phyloP scores from a whole-genome alignment of 2,113 vertebrate genomes.

The Isurus oxyrinchus region DNA sequence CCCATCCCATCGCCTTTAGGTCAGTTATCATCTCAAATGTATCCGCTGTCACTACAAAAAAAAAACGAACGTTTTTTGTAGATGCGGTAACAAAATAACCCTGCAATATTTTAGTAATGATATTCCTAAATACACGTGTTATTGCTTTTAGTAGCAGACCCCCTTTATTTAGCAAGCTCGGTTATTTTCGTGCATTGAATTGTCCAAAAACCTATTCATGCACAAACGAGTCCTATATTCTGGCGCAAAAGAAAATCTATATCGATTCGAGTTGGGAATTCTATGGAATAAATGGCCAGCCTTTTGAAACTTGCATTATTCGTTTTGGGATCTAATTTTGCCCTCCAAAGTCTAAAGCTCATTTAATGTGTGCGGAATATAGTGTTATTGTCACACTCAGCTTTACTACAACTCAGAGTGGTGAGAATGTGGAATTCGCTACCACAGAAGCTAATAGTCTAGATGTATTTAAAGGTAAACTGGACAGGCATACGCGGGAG shows the following conservation, averaged over 20 bases:
- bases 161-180: background rate
- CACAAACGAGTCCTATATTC: background rate
- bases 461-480: background rate
- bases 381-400: background rate
- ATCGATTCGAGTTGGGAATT: background rate
- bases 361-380: background rate
- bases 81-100: background rate
- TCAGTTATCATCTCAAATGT: background rate
- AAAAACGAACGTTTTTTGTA: background rate
- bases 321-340: background rate
- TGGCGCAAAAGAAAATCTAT: background rate
- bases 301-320: background rate
- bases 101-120: background rate
- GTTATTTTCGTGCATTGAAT: too few relatives aligned
- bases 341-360: too few relatives aligned
- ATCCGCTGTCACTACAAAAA: background rate
- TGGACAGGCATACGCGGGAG: background rate
- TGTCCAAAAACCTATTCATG: background rate
- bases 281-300: background rate
- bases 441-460: background rate
- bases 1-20: background rate
- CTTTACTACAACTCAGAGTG: background rate
- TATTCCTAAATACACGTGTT: background rate
- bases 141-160: background rate
- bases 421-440: background rate